phyloP scores from a whole-genome alignment of 2,888 invertebrate genomes.

The Baccha elongata region DNA sequence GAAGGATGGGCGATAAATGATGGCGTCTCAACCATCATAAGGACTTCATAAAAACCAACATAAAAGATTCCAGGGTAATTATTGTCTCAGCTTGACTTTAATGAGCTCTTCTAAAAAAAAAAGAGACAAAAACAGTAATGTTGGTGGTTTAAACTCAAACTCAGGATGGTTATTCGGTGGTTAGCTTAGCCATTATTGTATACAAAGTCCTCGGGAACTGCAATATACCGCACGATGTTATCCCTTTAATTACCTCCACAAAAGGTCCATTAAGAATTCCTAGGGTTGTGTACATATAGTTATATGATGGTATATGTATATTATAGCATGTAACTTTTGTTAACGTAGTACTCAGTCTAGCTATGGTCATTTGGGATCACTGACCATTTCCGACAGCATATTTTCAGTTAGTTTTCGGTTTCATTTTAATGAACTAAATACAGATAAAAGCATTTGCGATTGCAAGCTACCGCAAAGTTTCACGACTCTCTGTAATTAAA shows the following conservation, averaged over 20 bases:
- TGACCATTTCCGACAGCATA: slow-evolving; percentile 63
- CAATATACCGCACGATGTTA: slow-evolving; percentile 36
- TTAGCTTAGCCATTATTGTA: slow-evolving; percentile 42
- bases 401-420: slow-evolving; percentile 55
- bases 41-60: neutral
- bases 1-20: slow-evolving; percentile 15
- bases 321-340: slow-evolving; percentile 31
- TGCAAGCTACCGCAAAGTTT: slow-evolving; percentile 56
- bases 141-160: slow-evolving; percentile 7
- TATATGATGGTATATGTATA: neutral
- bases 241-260: slow-evolving; percentile 53
- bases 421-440: slow-evolving; percentile 66
- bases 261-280: slow-evolving; percentile 34
- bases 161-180: slow-evolving; percentile 24
- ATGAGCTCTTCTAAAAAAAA: slow-evolving; percentile 25
- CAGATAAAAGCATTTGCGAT: slow-evolving; percentile 63
- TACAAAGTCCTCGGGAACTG: slow-evolving; percentile 17
- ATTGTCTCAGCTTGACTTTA: slow-evolving; percentile 37
- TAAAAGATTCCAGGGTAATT: slow-evolving; percentile 23
- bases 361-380: slow-evolving; percentile 62
- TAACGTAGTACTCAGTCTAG: neutral
- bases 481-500: slow-evolving; percentile 60
- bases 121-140: slow-evolving; percentile 17
- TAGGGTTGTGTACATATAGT: slow-evolving; percentile 1
- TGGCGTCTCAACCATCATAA: neutral